Conservation (phyloP, 2,113 vertebrate species). For the Lophura nycthemera region DNA sequence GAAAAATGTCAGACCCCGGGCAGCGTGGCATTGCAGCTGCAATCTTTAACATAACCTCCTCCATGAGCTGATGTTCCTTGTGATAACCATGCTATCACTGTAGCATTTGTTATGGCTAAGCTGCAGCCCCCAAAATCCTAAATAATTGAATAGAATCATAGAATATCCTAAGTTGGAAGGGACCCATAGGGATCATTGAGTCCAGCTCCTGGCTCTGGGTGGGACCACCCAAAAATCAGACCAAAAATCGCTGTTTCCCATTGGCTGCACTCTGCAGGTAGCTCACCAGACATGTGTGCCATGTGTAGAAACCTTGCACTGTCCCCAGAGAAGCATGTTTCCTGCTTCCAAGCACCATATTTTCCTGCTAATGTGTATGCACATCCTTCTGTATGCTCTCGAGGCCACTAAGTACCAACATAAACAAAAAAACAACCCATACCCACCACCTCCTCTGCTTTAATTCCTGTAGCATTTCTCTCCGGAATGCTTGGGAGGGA, state of each 20-base stretch:
- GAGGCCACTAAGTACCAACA: background rate
- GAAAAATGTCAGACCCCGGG: background rate
- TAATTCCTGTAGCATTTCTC: background rate
- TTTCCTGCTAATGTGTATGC: background rate
- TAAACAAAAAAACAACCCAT: background rate
- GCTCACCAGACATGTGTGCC: fast-evolving
- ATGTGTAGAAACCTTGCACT: fast-evolving
- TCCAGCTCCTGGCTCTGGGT: too few species aligned
- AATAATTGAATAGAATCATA: too few species aligned
- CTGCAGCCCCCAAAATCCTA: background rate
- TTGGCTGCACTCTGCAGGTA: background rate
- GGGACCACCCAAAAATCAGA: too few species aligned
- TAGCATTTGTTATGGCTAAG: background rate
- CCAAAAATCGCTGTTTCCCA: too few species aligned
- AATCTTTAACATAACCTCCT: background rate
- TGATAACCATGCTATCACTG: background rate
- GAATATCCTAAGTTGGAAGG: too few species aligned
- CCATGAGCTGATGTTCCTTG: background rate
- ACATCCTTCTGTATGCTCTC: background rate
- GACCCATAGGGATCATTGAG: too few species aligned
- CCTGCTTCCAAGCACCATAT: fast-evolving
- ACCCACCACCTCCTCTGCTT: background rate
- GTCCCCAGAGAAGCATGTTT: fast-evolving
- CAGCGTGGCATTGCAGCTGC: background rate
- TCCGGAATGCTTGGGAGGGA: background rate